Evolutionary conservation across 2,113 vertebrate species (phyloP).

Genomic region (Chaetops frenatus): DNA sequence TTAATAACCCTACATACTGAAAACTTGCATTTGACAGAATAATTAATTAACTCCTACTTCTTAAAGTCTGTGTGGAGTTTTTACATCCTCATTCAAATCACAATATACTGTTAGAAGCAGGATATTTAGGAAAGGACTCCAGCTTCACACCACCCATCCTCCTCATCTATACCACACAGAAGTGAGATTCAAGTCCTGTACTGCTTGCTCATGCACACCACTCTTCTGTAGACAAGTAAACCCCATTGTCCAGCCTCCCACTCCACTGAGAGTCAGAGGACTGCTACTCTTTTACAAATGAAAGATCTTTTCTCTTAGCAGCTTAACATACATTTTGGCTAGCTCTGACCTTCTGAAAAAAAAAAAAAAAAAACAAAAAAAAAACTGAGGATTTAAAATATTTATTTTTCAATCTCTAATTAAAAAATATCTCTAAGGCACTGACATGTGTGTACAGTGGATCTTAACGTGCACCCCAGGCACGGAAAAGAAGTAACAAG

Average conservation of each 20-base stretch:
- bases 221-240: background rate
- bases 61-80: background rate
- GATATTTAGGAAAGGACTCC: background rate
- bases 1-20: background rate
- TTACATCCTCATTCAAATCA: background rate
- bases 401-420: background rate
- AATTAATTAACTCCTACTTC: background rate
- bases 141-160: background rate
- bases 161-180: background rate
- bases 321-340: background rate
- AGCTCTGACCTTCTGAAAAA: background rate
- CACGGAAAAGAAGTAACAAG: background rate
- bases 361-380: background rate
- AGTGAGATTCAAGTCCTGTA: background rate
- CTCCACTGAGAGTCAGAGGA: background rate
- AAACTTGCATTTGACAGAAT: background rate
- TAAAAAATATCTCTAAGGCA: background rate
- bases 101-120: background rate
- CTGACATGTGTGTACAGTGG: background rate
- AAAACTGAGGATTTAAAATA: background rate
- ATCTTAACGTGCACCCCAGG: accelerated
- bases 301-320: background rate
- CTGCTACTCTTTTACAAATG: background rate
- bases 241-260: background rate
- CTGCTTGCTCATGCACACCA: background rate